Percentiles rank a stretch among this genome's conserved stretches.
phyloP scores from a whole-genome alignment of 2,113 vertebrate genomes.

The Nibea albiflora region DNA sequence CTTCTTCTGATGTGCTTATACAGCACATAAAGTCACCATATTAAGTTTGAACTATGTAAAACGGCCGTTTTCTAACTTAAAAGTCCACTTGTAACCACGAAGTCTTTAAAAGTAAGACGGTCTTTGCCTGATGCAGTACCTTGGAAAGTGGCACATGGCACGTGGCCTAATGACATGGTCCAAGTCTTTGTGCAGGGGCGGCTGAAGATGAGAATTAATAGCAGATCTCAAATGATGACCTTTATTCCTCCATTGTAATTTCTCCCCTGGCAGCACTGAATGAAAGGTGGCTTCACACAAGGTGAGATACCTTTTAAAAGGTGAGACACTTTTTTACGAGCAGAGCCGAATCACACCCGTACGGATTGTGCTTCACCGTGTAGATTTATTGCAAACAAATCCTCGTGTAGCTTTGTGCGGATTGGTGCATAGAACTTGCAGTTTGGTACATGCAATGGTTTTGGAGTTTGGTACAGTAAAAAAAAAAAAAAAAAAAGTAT shows the following conservation, averaged over 20 bases:
- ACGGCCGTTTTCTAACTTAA: constrained; percentile 32
- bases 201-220: constrained; percentile 61
- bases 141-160: constrained; percentile 31
- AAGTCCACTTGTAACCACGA: constrained; percentile 37
- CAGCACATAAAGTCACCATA: constrained; percentile 17
- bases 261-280: constrained; percentile 54
- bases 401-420: background rate
- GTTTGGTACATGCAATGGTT: too few species aligned
- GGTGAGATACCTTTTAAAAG: constrained; percentile 40
- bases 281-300: constrained; percentile 40
- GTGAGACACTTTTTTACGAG: constrained; percentile 23
- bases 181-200: constrained; percentile 43
- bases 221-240: constrained; percentile 49
- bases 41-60: constrained; percentile 42
- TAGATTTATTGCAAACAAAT: background rate
- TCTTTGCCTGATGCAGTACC: constrained; percentile 14
- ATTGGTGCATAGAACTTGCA: too few species aligned
- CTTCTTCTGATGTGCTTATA: constrained; percentile 23
- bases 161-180: constrained; percentile 38
- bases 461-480: too few species aligned
- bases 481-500: too few species aligned
- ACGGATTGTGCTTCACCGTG: background rate
- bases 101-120: constrained; percentile 40
- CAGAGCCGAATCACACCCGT: background rate
- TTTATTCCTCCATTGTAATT: constrained; percentile 63